phyloP scores from a whole-genome alignment of 64 coral and sea anemone genomes.

The Cladopsammia gracilis region DNA sequence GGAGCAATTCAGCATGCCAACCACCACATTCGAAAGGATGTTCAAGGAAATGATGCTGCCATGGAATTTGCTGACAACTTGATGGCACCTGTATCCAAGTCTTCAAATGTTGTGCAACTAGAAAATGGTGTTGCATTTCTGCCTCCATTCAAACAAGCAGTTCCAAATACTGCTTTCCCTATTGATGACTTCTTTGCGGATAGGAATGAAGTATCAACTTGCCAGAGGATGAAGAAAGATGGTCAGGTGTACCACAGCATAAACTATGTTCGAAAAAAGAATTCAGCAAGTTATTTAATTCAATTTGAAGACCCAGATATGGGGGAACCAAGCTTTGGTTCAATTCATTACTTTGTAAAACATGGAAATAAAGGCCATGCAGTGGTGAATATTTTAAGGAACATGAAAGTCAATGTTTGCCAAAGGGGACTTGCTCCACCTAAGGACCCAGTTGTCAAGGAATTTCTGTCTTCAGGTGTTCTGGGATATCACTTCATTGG shows the following conservation, averaged over 20 bases:
- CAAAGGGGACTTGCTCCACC: slow-evolving; percentile 41
- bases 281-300: slow-evolving; percentile 66
- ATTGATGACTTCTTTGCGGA: slow-evolving; percentile 69
- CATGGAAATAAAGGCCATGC: slow-evolving; percentile 61
- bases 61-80: slow-evolving; percentile 51
- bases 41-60: slow-evolving; percentile 46
- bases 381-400: slow-evolving; percentile 53
- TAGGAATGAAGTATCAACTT: slow-evolving; percentile 5
- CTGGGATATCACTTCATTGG: neutral
- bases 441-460: slow-evolving; percentile 56
- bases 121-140: slow-evolving; percentile 51
- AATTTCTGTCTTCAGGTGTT: slow-evolving; percentile 46
- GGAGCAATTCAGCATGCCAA: slow-evolving; percentile 65
- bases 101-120: slow-evolving; percentile 55
- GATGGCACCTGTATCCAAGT: slow-evolving; percentile 2
- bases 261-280: slow-evolving; percentile 41
- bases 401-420: slow-evolving; percentile 44
- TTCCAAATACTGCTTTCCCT: slow-evolving; percentile 53
- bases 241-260: slow-evolving; percentile 67
- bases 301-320: slow-evolving; percentile 13
- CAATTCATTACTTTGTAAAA: slow-evolving; percentile 61
- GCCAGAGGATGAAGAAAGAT: slow-evolving; percentile 65
- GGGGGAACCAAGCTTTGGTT: slow-evolving; percentile 39
- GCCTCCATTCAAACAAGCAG: slow-evolving; percentile 23
- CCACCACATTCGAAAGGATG: slow-evolving; percentile 25